Conservation (phyloP, 2,113 vertebrate species). For the human (Homo sapiens) region DNA sequence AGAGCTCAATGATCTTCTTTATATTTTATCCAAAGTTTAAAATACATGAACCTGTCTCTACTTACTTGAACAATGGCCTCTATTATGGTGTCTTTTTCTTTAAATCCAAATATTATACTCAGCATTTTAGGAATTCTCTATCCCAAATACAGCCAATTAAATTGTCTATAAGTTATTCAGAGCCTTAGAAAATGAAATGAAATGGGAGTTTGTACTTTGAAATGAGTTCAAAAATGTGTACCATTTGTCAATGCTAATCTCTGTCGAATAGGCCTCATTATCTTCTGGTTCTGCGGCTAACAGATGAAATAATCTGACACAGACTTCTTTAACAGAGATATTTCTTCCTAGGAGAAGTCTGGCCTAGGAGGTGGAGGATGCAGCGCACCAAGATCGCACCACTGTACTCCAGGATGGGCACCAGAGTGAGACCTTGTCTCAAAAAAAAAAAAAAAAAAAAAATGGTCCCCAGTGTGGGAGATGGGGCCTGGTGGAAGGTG, state of each 20-base stretch:
- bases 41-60: constrained; percentile 71
- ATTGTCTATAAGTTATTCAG: constrained; percentile 69
- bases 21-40: constrained; percentile 67
- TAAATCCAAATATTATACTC: constrained; percentile 75
- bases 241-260: constrained; percentile 53
- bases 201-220: constrained; percentile 66
- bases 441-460: too few relatives aligned
- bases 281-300: constrained; percentile 40
- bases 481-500: too few relatives aligned
- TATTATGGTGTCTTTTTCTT: constrained; percentile 74
- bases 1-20: constrained; percentile 58
- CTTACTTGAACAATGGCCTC: constrained; percentile 67
- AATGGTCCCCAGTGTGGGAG: too few relatives aligned
- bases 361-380: neutral
- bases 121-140: constrained; percentile 66
- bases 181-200: constrained; percentile 67
- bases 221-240: constrained; percentile 71
- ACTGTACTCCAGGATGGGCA: too few relatives aligned
- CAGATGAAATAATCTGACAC: constrained; percentile 33
- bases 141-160: constrained; percentile 71
- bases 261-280: constrained; percentile 36
- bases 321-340: constrained; percentile 18
- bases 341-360: constrained; percentile 4
- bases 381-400: too few relatives aligned
- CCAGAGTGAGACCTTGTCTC: too few relatives aligned